phyloP scores from a whole-genome alignment of 2,113 vertebrate genomes.

The Alligator sinensis region DNA sequence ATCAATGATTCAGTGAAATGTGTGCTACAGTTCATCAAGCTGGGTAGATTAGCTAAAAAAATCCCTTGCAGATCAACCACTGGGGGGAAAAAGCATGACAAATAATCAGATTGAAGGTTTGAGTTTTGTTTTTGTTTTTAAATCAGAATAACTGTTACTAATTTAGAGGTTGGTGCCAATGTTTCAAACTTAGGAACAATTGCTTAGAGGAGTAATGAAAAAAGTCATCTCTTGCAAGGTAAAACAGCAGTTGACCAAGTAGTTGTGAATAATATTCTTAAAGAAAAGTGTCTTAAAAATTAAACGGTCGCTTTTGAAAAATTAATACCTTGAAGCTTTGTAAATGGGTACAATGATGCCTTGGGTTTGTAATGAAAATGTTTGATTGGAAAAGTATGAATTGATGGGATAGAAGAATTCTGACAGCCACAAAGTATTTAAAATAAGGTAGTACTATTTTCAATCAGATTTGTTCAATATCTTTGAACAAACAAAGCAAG shows the following conservation, averaged over 20 bases:
- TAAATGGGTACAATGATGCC: not conserved
- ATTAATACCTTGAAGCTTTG: not conserved
- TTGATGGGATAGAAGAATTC: not conserved
- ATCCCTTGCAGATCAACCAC: not conserved
- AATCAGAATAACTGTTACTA: not conserved
- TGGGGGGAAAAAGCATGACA: rapidly evolving
- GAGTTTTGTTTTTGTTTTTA: not conserved
- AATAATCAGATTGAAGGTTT: not conserved
- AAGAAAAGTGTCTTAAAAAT: not conserved
- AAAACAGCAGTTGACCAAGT: not conserved
- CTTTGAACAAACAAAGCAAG: not conserved
- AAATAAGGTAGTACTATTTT: not conserved
- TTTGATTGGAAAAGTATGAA: not conserved
- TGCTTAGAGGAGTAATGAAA: not conserved
- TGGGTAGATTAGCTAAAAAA: not conserved
- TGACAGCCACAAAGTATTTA: not conserved
- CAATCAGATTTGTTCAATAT: not conserved
- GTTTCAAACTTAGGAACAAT: not conserved
- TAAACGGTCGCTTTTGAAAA: not conserved
- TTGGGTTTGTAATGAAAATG: not conserved
- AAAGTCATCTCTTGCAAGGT: not conserved
- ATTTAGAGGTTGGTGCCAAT: not conserved
- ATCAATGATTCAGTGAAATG: not conserved
- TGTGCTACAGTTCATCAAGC: not conserved
- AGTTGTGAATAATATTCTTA: not conserved